Percentiles rank a stretch among this genome's conserved stretches.
These are phyloP conservation scores for Elaphurus davidianus DNA, from an alignment of 2,113 vertebrate genomes.

Conservation along the genomic window DNA sequence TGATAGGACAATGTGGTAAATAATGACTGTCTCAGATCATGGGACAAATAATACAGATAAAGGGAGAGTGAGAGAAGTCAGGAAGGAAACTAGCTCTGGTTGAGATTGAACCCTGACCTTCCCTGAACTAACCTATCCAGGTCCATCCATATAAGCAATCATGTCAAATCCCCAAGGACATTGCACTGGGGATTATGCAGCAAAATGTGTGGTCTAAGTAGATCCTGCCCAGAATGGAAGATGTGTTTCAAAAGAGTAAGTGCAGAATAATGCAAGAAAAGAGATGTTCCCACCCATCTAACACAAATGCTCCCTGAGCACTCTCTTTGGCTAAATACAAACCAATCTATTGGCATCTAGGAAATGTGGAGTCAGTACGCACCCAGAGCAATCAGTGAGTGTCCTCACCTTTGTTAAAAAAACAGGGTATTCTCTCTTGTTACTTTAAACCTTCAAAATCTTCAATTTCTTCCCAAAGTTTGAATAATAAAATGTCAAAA, in stretches of 20 bases:
- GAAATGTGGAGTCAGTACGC: neutral
- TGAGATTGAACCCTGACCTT: neutral
- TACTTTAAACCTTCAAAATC: neutral
- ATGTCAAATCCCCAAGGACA: neutral
- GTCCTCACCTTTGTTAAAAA: constrained; percentile 36
- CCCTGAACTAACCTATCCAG: constrained; percentile 14
- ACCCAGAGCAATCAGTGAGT: neutral
- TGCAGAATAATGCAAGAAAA: neutral
- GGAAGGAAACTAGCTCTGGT: neutral
- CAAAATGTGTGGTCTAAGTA: constrained; percentile 4
- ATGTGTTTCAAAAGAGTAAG: constrained; percentile 15
- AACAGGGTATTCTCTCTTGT: neutral
- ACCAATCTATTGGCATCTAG: neutral
- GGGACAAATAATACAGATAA: neutral
- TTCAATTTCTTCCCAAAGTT: neutral
- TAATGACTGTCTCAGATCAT: neutral
- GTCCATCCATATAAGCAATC: neutral
- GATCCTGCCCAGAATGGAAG: neutral
- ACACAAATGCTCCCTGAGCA: neutral
- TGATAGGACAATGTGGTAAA: neutral
- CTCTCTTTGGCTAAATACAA: neutral
- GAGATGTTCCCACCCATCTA: neutral
- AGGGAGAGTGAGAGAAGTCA: neutral
- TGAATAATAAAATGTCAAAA: constrained; percentile 37
- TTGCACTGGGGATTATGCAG: neutral